Percentiles rank a stretch among this genome's conserved stretches.
Evolutionary conservation across 1,140 invertebrate species (phyloP).

Genomic region (Temnothorax nylanderi): DNA sequence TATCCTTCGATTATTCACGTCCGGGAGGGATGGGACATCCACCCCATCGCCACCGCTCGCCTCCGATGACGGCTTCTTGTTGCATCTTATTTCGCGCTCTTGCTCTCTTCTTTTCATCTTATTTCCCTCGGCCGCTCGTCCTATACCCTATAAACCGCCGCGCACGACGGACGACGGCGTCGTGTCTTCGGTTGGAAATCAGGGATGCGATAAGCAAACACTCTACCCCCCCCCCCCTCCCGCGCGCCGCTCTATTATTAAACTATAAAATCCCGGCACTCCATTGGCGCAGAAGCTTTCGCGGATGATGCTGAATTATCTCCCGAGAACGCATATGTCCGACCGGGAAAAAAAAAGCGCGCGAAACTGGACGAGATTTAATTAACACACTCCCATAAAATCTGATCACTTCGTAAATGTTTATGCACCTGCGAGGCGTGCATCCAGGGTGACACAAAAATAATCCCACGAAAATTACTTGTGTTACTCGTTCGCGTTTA

Average conservation of each 20-base stretch:
- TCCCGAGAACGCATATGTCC: neutral
- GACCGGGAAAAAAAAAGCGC: neutral
- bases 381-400: slow-evolving; percentile 24
- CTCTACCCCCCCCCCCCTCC: too few relatives aligned
- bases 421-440: neutral
- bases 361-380: slow-evolving; percentile 35
- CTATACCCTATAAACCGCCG: slow-evolving; percentile 45
- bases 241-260: slow-evolving; percentile 77
- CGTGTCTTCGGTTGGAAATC: slow-evolving; percentile 71
- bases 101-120: slow-evolving; percentile 41
- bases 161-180: slow-evolving; percentile 34
- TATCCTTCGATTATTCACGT: slow-evolving; percentile 74
- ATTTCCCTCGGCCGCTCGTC: slow-evolving; percentile 17
- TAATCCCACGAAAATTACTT: neutral
- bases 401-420: slow-evolving; percentile 2
- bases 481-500: neutral
- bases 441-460: neutral
- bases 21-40: slow-evolving; percentile 43
- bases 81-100: slow-evolving; percentile 38
- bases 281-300: slow-evolving; percentile 67
- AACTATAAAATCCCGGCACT: slow-evolving; percentile 72
- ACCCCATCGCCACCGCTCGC: slow-evolving; percentile 37
- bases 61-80: slow-evolving; percentile 36
- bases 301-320: slow-evolving; percentile 21
- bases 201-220: slow-evolving; percentile 78